A percentile compares a stretch with the other conserved stretches of the same genome.
phyloP scores from a whole-genome alignment of 2,888 invertebrate genomes.

The Onchidella celtica region DNA sequence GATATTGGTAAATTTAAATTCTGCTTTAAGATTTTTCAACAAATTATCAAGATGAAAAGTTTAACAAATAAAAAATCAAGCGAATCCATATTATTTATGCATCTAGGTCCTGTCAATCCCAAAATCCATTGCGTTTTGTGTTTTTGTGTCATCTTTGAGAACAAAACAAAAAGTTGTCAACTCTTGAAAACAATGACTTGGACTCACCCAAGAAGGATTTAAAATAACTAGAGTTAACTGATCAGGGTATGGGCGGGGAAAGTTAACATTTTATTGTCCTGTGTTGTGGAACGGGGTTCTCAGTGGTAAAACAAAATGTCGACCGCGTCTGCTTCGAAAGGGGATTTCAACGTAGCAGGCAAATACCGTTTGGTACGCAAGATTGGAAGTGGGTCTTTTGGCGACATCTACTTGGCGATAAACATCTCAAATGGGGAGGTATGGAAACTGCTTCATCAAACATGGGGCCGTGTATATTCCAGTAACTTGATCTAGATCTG shows the following conservation, averaged over 20 bases:
- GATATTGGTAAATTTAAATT: too few species aligned
- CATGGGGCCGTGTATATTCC: too few species aligned
- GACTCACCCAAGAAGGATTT: background rate
- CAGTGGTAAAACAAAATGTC: slow-evolving; percentile 41
- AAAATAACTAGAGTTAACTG: background rate
- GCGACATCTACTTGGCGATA: slow-evolving; percentile 79
- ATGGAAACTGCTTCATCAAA: background rate
- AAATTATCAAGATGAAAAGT: background rate
- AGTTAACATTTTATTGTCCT: background rate
- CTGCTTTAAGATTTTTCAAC: background rate
- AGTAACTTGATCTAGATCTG: too few species aligned
- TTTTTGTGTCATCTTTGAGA: slow-evolving; percentile 31
- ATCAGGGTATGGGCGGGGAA: slow-evolving; percentile 30
- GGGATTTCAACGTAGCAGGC: slow-evolving; percentile 67
- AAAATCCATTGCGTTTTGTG: slow-evolving; percentile 44
- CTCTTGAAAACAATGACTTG: background rate
- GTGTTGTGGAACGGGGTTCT: slow-evolving; percentile 25
- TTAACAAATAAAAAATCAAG: too few species aligned
- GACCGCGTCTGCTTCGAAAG: slow-evolving; percentile 37
- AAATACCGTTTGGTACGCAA: slow-evolving; percentile 78
- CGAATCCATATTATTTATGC: slow-evolving; percentile 9
- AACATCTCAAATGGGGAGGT: slow-evolving; percentile 67
- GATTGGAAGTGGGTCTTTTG: slow-evolving; percentile 63
- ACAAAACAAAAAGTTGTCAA: background rate
- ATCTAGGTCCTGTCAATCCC: slow-evolving; percentile 34